Evolutionary conservation across 2,113 vertebrate species (phyloP), one percentile per base, ranked within the genome.

Genomic region (Dipodomys stephensi): DNA sequence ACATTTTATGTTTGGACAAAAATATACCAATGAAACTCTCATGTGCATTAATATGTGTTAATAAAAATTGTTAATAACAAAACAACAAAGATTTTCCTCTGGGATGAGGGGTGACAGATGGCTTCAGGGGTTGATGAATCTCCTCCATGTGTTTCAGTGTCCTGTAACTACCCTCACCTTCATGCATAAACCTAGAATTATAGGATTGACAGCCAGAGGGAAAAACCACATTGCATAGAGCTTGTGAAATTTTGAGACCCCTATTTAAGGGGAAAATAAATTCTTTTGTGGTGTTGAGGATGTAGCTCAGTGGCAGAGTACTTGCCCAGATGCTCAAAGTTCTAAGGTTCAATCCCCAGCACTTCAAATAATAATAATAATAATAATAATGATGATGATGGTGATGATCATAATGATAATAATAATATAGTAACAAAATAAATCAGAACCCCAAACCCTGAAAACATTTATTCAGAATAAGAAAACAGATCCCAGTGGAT

Each of bases 401-500:
- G 12, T 12, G 12, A 49, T 49, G 49, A 49, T 49, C 12, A 49
- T 49, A 2, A 49, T 49, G 12, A 49, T 49, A 49, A 49, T 12
- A 49, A 49, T 49, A 12, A 49, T 49, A 49, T 49, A 49, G 10
- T 49, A 49, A 49, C 9, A 49, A 49, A 49, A 49, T 49, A 49
- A 49, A 49, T 49, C 49, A 49, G 49, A 49, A 49, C 49, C 49
- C 49, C 8, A 49, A 49, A 49, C 49, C 8, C 49, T 49, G 49
- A 30, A 78, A 44, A 46, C 87, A 20, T 39, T 74, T 86, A 64
- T 87, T 86, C 69, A 67, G 32, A 72, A 71, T 88, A 71, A 85
- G 46, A 94, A 84, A 90, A 76, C 19, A 91, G 49, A 95, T n/a
- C 32, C 20, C 18, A 49, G 74, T 5, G 25, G 71, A 72, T 67